Base-by-base conservation (phyloP, 2,888 invertebrate species). In the Rotaria magnacalcarata region DNA sequence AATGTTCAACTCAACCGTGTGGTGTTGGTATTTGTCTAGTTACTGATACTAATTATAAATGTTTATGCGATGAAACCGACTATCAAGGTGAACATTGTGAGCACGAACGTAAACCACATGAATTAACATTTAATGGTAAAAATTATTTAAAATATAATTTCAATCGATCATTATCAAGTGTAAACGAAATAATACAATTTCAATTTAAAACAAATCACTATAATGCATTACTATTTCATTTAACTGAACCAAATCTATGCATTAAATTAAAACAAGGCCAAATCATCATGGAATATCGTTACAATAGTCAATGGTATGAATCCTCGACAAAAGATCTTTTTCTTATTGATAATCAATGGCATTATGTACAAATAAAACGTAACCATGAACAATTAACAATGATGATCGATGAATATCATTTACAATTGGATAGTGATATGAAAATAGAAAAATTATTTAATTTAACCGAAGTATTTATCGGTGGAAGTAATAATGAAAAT, bases 1-100 rank as follows among this genome's bases (percentile, higher is more conserved):
- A 80, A 5, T 80, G 80, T 80, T 47, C 43, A 16, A 21, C 11
- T 80, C 47, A 21, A 47, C 89, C 96, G 91, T 96, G 96, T 0
- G 97, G 97, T 91, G 94, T 95, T 90, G 97, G 97, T 27, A 95
- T 96, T 89, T 98, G 97, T 92, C 19, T 80, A 47, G 47, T 80
- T 11, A 80, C 43, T 1, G 80, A 80, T 80, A 47, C 43, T 10
- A 47, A 47, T 80, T 95, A 96, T 84, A 94, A 95, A 90, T 97
- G 97, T 93, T 96, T 97, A 92, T 98, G 97, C 91, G 93, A 95
- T 56, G 95, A 94, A 89, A 94, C 95, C 41, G 96, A 96, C 91
- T 97, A 94, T 91, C 95, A 96, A 91, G 98, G 97, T 52, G 94
- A 94, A 89, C 95, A 94, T 92, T 98, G 97, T 92, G 96, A 97